Percentiles rank a stretch among this genome's conserved stretches.
Evolutionary conservation across 2,888 invertebrate genomes (phyloP).

Genomic region (Apomyelois bistriatella): DNA sequence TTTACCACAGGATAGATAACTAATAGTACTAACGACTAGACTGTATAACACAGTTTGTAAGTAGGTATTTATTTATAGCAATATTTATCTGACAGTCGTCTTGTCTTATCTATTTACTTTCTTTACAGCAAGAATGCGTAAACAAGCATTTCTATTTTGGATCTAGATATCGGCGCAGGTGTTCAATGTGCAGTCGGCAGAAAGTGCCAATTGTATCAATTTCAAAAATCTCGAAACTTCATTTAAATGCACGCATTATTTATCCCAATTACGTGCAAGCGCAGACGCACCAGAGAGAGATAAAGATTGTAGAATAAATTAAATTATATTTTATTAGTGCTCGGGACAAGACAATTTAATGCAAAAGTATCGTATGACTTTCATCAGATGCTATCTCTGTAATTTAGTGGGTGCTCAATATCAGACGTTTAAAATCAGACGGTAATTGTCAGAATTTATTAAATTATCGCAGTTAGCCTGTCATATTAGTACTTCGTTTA

Average conservation of each 20-base stretch:
- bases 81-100: too few species aligned
- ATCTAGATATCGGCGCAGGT: constrained; percentile 5
- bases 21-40: too few species aligned
- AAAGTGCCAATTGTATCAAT: constrained; percentile 7
- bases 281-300: background rate
- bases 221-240: constrained; percentile 4
- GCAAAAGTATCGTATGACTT: constrained; percentile 5
- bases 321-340: constrained; percentile 1
- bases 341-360: background rate
- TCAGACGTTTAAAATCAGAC: background rate
- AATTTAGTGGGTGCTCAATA: background rate
- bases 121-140: background rate
- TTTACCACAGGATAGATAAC: too few species aligned
- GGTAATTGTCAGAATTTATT: background rate
- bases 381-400: constrained; percentile 7
- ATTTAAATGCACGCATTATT: constrained; percentile 4
- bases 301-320: background rate
- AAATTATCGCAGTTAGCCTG: too few species aligned
- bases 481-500: too few species aligned
- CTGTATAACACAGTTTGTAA: too few species aligned
- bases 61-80: too few species aligned
- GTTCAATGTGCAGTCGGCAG: background rate
- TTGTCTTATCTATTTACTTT: background rate
- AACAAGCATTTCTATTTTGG: background rate
- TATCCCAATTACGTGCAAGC: constrained; percentile 3